Evolutionary conservation across 1,140 invertebrate species (phyloP), one percentile per base, ranked within the genome.

Genomic region (Leptonema lineaticorne): DNA sequence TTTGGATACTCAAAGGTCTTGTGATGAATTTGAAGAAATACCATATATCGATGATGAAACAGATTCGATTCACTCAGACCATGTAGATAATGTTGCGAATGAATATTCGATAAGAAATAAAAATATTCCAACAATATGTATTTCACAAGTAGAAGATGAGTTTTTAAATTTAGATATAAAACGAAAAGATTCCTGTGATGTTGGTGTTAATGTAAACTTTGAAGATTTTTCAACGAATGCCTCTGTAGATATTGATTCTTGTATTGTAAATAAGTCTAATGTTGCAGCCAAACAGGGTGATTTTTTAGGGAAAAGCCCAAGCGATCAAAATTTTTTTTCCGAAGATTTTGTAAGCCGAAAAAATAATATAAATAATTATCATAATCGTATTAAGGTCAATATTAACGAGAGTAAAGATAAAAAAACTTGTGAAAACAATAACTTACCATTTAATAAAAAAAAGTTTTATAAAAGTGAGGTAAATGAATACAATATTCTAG

Each of bases 41-140:
- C 81, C 81, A 0, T 83, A 69, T 72, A 83, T 83, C 16, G 81
- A 83, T 72, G 81, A 81, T 66, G 79, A 53, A 53, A 26, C 78
- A 0, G 77, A 78, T 69, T 80, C 73, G 70, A 26, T 70, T 72
- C 8, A 59, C 4, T 41, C 4, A 22, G 50, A 24, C n/a, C 7
- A 26, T 22, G 27, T 26, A 22, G 22, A 53, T 53, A 26, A 4
- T 53, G 24, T 11, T 6, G 11, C 24, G 9, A 46, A 63, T 45
- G 57, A 69, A 27, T 57, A 64, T 64, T 29, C 56, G 9, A 53
- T 11, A 6, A 60, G 22, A 29, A 62, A 50, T 18, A 33, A 68
- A 20, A 57, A 27, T 20, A 57, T 30, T n/a, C 60, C 62, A 18
- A 68, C 6, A 59, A 58, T 65, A 14, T 63, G 59, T 7, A 56